Conservation (phyloP, 2,113 vertebrate genomes). For the Blennius ocellaris region DNA sequence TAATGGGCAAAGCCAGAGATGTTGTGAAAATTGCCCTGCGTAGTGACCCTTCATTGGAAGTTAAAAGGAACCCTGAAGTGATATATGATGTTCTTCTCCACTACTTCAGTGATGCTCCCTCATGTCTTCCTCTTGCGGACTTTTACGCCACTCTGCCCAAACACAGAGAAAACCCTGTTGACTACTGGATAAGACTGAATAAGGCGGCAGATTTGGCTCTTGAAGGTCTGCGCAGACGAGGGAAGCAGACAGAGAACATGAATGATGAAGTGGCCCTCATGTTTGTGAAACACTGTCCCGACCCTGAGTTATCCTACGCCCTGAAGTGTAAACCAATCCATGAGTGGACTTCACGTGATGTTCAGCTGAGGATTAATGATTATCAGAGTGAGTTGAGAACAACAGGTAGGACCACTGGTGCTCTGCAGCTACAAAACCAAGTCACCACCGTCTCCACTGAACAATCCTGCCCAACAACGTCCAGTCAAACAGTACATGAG, state of each 20-base stretch:
- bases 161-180: slow-evolving; percentile 6
- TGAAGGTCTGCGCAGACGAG: no score
- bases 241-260: no score
- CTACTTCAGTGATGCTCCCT: slow-evolving; percentile 18
- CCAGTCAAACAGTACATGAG: no score
- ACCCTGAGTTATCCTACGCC: no score
- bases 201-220: no score
- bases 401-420: neutral
- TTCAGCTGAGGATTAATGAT: slow-evolving; percentile 17
- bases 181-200: neutral
- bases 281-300: no score
- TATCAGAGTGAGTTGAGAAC: slow-evolving; percentile 32
- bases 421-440: neutral
- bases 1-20: no score
- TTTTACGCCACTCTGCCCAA: slow-evolving; percentile 21
- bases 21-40: slow-evolving; percentile 25
- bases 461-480: neutral
- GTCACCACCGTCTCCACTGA: no score
- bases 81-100: slow-evolving; percentile 4
- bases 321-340: neutral
- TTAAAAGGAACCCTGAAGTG: neutral
- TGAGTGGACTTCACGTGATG: slow-evolving; percentile 15
- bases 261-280: no score
- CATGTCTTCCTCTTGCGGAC: slow-evolving; percentile 8
- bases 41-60: slow-evolving; percentile 3